Evolutionary conservation across 2,797 vertebrate species (phyloP).

Genomic region (Brachyrhaphis roseni): DNA sequence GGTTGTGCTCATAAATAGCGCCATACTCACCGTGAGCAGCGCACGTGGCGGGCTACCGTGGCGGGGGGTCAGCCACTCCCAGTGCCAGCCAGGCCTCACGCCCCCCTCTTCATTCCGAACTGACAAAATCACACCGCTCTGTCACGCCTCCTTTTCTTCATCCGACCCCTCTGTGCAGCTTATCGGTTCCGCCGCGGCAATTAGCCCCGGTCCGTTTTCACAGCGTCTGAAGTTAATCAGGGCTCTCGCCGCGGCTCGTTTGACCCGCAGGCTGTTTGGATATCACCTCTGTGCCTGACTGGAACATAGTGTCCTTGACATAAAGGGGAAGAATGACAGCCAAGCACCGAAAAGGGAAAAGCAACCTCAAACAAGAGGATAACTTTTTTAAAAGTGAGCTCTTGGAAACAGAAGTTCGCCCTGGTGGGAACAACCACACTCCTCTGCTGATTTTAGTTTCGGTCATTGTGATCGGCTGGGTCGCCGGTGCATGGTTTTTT

Average conservation of each 20-base stretch:
- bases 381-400: constrained; percentile 71
- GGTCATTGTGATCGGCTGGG: constrained; percentile 61
- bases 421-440: constrained; percentile 35
- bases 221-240: constrained; percentile 16
- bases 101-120: constrained; percentile 44
- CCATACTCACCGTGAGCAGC: constrained; percentile 42
- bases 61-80: constrained; percentile 44
- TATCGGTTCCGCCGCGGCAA: constrained; percentile 21
- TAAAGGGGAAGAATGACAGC: constrained; percentile 71
- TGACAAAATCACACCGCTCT: constrained; percentile 31
- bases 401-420: constrained; percentile 57
- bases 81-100: constrained; percentile 13
- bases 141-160: constrained; percentile 65
- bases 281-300: constrained; percentile 35
- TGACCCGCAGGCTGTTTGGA: constrained; percentile 15
- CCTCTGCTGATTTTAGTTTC: constrained; percentile 61
- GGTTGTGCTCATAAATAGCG: constrained; percentile 33
- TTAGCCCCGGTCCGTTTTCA: constrained; percentile 15
- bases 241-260: not conserved
- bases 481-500: constrained; percentile 68
- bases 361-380: constrained; percentile 76
- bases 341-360: constrained; percentile 79
- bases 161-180: not conserved
- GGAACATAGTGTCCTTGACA: constrained; percentile 69
- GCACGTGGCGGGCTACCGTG: constrained; percentile 43